Evolutionary conservation across 2,797 vertebrate genomes (phyloP), one percentile per base, ranked within the genome.

Genomic region (Melanotaenia pygmaea): DNA sequence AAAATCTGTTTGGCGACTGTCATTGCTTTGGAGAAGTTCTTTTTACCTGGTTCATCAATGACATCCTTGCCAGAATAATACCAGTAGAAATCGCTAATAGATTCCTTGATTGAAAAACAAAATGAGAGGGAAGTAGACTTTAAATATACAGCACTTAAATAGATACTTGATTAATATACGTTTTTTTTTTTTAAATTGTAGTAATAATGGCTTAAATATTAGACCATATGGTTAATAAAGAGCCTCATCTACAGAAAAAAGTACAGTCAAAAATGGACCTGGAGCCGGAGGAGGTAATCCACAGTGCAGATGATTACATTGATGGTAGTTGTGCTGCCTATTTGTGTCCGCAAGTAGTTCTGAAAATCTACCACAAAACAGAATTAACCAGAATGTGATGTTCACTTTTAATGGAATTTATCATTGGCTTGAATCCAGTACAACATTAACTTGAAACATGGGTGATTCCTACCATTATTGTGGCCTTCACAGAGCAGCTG

Each of bases 41-140:
- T 96, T 84, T 98, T 98, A 5, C 97, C 97, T 22, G 97, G 97
- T 18, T 98, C 97, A 74, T 99, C 97, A 0, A 98, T 98, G 51
- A 97, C 86, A 13, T 99, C 97, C 78, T 98, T 99, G 26, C 97
- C 97, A 1, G 97, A 99, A 85, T 98, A 99, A 90, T 98, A 99
- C 97, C 97, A 99, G 92, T 99, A 99, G 87, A 99, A 99, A 88
- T 99, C 97, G 74, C 97, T 98, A 90, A 98, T 98, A 37, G 97
- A 99, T 86, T 98, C 97, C 97, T 98, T 75, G 13, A 78, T 38
- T 76, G 4, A 69, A 64, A 47, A 43, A 53, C 1, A 13, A 30
- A 5, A 66, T 7, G 16, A 14, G n/a, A 67, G 6, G 20, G 59
- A 7, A 34, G 5, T 18, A 35, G n/a, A n/a, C 3, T 11, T 6